Evolutionary conservation across 1,140 invertebrate species (phyloP).

Genomic region (Atta texana): DNA sequence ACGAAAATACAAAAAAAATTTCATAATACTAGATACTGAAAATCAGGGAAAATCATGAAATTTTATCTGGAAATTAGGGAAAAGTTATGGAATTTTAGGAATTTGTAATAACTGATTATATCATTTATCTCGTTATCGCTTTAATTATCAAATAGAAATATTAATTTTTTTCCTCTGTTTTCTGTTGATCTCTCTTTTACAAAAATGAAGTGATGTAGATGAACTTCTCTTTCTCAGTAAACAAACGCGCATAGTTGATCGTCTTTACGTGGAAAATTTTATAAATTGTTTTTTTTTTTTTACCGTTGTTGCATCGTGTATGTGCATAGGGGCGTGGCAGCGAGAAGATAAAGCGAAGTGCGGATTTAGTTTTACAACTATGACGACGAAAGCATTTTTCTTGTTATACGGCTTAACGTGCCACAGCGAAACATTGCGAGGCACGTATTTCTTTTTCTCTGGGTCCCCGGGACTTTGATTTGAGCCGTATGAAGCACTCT

Average conservation of each 20-base stretch:
- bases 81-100: no score
- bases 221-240: not conserved
- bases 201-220: not conserved
- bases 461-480: conserved; percentile 51
- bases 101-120: no score
- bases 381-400: conserved; percentile 61
- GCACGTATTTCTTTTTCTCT: conserved; percentile 61
- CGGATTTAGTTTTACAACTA: conserved; percentile 55
- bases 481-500: conserved; percentile 51
- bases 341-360: conserved; percentile 51
- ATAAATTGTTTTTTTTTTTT: conserved; percentile 34
- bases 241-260: not conserved
- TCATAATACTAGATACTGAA: no score
- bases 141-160: not conserved
- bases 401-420: conserved; percentile 57
- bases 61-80: no score
- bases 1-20: no score
- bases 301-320: not conserved
- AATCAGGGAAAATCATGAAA: no score
- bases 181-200: not conserved
- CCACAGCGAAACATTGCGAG: conserved; percentile 57
- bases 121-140: not conserved
- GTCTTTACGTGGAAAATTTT: not conserved
- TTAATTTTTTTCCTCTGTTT: not conserved
- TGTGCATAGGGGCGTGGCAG: not conserved